Evolutionary conservation across 2,888 invertebrate species (phyloP).

Genomic region (Tipula vernalis): DNA sequence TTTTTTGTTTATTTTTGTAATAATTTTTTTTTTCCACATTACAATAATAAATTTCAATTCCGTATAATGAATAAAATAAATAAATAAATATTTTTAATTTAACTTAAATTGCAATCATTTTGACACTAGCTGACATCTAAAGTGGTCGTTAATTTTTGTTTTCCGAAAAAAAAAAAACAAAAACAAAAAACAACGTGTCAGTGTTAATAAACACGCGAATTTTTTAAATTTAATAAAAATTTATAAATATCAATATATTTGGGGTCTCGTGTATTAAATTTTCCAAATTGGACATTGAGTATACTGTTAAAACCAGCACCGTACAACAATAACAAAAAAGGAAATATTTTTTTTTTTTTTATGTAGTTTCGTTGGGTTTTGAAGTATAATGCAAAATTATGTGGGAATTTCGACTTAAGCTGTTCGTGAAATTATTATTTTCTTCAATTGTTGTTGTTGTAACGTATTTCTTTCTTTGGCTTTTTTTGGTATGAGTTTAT

Average conservation of each 20-base stretch:
- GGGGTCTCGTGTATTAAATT: background rate
- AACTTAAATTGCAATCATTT: conserved; percentile 12
- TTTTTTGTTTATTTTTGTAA: background rate
- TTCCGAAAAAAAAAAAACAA: background rate
- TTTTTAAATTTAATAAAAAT: background rate
- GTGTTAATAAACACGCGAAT: conserved; percentile 10
- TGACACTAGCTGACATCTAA: conserved; percentile 13
- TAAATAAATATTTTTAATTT: background rate
- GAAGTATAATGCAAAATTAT: background rate
- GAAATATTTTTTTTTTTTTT: background rate
- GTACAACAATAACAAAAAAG: background rate
- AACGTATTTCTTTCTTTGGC: background rate
- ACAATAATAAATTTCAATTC: background rate
- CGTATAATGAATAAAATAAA: background rate
- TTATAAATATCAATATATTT: background rate
- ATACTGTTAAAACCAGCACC: background rate
- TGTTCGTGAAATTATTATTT: background rate
- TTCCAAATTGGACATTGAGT: background rate
- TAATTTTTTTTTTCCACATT: background rate
- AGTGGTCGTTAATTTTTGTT: conserved; percentile 10
- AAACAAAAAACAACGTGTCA: background rate
- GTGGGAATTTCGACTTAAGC: conserved; percentile 6
- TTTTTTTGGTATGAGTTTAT: background rate
- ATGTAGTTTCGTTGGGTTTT: background rate
- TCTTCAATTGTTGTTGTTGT: background rate